Base-by-base conservation (phyloP, 2,888 invertebrate genomes). In the Epirrita christyi region DNA sequence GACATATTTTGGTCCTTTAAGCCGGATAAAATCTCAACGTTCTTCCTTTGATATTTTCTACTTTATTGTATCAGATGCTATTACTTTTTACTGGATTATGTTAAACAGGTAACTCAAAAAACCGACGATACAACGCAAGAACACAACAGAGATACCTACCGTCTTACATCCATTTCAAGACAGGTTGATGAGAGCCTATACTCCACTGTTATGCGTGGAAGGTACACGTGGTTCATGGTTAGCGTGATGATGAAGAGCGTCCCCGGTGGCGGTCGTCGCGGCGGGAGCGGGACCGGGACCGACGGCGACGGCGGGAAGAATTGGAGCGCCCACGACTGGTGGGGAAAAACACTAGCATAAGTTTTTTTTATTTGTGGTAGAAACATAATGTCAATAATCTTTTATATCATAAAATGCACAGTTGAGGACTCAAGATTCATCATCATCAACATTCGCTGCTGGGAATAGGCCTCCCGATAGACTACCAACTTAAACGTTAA, bases 251-350 rank as follows among this genome's bases (percentile, higher is more conserved):
- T 2, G 72, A 67, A 8, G 71, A 68, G 10, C 68, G 70, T 4
- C 67, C 59, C 3, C 69, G 59, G 5, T 66, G 70, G 27, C 70
- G 70, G 42, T 63, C 64, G 50, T 50, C 66, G 29, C 68, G 71
- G 42, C 34, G 41, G 10, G 41, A 41, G 32, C 69, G 71, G 5
- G 66, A 59, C 68, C 68, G 66, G 56, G 73, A 54, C 44, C 75
- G 76, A 0, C 76, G 66, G 0, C 76, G 67, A 15, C 68, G 43
- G 28, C 69, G 71, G 0, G 74, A 72, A 44, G 80, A 68, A 46
- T 71, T 69, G 1, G 64, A 68, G 32, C 70, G 73, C 7, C 76
- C 74, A 3, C 67, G 71, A 55, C 74, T 77, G 67, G 0, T 11
- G 49, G 42, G 14, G 49, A 40, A 58, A 48, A 36, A 32, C 49